Percentiles rank a stretch among this genome's conserved stretches.
Conservation (phyloP, 2,888 invertebrate genomes). For the Morpho achilles region DNA sequence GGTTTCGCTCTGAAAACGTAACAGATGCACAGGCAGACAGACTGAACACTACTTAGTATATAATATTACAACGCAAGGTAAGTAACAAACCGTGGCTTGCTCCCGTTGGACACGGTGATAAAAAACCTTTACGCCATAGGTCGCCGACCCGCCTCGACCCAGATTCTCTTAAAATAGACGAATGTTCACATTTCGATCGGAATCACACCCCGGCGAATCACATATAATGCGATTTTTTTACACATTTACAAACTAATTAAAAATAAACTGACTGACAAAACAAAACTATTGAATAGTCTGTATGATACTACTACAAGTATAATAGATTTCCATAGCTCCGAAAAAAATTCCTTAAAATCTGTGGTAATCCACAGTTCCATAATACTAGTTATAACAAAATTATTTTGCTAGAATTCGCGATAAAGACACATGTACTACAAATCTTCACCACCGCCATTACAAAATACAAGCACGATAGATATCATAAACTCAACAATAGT, state of each 20-base stretch:
- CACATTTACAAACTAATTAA: neutral
- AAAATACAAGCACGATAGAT: no score
- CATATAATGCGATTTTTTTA: slow-evolving; percentile 1
- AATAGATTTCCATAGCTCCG: no score
- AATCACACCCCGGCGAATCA: slow-evolving; percentile 5
- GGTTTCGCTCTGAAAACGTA: no score
- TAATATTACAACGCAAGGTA: neutral
- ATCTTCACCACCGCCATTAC: no score
- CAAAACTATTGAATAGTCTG: no score
- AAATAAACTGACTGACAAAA: neutral
- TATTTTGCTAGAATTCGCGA: no score
- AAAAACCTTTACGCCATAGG: slow-evolving; percentile 32
- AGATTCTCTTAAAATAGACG: slow-evolving; percentile 36
- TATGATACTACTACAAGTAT: no score
- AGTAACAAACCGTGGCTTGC: slow-evolving; percentile 17
- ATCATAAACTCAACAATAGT: no score
- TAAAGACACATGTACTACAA: no score
- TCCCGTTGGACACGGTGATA: slow-evolving; percentile 32
- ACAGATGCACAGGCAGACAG: neutral
- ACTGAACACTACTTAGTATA: neutral
- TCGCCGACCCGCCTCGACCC: slow-evolving; percentile 41
- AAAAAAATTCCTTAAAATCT: no score
- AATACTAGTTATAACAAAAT: no score
- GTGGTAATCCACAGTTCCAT: no score
- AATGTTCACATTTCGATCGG: slow-evolving; percentile 23